Percentiles rank a stretch among this genome's conserved stretches.
Evolutionary conservation across 2,888 invertebrate species (phyloP).

Genomic region (Erannis defoliaria): DNA sequence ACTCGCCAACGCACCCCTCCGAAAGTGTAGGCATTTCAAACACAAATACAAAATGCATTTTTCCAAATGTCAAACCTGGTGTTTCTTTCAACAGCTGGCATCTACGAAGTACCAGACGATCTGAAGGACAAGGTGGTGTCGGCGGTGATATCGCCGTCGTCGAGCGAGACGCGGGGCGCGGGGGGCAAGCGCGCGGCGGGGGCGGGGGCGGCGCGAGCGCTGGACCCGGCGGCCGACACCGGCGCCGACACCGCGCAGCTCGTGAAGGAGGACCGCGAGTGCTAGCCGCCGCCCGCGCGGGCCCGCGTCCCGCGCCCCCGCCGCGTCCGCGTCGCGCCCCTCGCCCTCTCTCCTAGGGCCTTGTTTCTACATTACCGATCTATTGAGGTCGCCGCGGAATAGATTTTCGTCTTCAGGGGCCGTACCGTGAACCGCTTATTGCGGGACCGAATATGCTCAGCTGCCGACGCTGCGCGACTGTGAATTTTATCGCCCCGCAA

Average conservation of each 20-base stretch:
- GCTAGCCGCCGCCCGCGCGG: constrained; percentile 58
- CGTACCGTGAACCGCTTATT: too few species aligned
- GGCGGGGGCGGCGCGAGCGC: constrained; percentile 91
- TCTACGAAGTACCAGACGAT: constrained; percentile 94
- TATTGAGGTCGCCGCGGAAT: constrained; percentile 18
- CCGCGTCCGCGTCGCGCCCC: constrained; percentile 28
- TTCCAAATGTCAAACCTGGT: neutral
- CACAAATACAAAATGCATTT: too few species aligned
- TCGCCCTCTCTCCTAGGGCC: constrained; percentile 25
- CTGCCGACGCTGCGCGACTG: too few species aligned
- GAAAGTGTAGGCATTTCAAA: too few species aligned
- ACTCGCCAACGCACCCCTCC: too few species aligned
- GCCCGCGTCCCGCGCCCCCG: constrained; percentile 1
- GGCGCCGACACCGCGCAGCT: constrained; percentile 97
- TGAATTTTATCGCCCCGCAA: too few species aligned
- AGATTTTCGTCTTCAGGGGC: neutral
- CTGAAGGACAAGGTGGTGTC: constrained; percentile 90
- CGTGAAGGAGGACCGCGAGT: constrained; percentile 93
- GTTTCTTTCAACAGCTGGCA: constrained; percentile 79
- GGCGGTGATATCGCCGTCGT: constrained; percentile 93
- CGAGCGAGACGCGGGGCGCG: constrained; percentile 92
- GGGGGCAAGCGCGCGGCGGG: constrained; percentile 74
- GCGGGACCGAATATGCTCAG: too few species aligned
- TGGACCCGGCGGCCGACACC: constrained; percentile 95
- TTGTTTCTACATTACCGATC: constrained; percentile 15